A percentile compares a stretch with the other conserved stretches of the same genome.
Conservation (phyloP, 2,888 invertebrate genomes). For the Argyra leucocephala region DNA sequence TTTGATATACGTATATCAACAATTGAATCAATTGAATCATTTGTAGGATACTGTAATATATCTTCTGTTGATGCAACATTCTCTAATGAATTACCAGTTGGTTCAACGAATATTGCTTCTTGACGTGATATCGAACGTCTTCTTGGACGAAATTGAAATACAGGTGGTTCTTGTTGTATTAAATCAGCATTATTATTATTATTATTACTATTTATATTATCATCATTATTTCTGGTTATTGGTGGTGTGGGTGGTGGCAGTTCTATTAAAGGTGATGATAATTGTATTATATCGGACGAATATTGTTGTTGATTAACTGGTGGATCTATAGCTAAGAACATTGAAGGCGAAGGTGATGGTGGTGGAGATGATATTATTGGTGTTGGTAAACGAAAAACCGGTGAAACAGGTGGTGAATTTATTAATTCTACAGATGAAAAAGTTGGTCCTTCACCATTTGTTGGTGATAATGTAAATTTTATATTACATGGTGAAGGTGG, state of each 20-base stretch:
- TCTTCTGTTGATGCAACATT: constrained; percentile 51
- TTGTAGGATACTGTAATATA: constrained; percentile 14
- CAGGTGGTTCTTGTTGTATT: constrained; percentile 30
- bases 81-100: constrained; percentile 60
- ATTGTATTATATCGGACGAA: constrained; percentile 29
- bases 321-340: constrained; percentile 28
- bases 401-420: constrained; percentile 40
- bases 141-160: constrained; percentile 45
- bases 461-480: constrained; percentile 55
- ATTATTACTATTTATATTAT: too few species aligned
- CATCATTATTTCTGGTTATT: neutral
- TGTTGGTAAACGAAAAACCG: constrained; percentile 28
- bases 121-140: constrained; percentile 70
- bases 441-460: constrained; percentile 42
- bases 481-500: constrained; percentile 50
- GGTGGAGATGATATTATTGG: constrained; percentile 30
- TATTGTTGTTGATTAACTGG: neutral
- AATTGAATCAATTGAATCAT: neutral
- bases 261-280: constrained; percentile 51
- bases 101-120: constrained; percentile 71
- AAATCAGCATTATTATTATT: too few species aligned
- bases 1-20: neutral
- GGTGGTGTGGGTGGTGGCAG: too few species aligned
- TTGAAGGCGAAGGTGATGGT: constrained; percentile 25
- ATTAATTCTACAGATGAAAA: constrained; percentile 37